Conservation (phyloP, 2,888 invertebrate species). For the Dolomedes plantarius region DNA sequence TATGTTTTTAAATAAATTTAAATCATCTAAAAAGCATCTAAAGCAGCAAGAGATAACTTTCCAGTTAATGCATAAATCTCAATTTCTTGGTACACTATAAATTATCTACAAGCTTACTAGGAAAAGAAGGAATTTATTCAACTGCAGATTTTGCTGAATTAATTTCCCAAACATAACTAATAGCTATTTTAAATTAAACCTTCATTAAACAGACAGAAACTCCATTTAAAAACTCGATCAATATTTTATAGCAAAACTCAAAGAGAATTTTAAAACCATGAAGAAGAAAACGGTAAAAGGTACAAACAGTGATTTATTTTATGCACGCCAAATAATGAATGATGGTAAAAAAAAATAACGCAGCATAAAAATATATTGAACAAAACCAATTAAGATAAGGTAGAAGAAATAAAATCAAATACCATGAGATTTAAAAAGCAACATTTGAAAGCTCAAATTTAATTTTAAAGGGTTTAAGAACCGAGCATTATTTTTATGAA, state of each 20-base stretch:
- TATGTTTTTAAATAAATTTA: too few species aligned
- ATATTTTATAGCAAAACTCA: background rate
- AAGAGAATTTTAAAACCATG: background rate
- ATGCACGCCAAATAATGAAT: background rate
- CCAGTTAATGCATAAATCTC: too few species aligned
- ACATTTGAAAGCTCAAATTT: constrained; percentile 1
- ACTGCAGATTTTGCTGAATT: background rate
- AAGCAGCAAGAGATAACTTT: too few species aligned
- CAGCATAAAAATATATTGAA: constrained; percentile 1
- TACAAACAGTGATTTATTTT: background rate
- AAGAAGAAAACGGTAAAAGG: background rate
- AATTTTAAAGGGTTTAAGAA: background rate
- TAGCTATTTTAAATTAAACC: background rate
- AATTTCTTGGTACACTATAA: background rate
- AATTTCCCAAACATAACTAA: background rate
- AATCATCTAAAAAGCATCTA: too few species aligned
- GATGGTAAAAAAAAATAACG: background rate
- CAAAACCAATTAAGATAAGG: constrained; percentile 12
- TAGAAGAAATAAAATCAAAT: constrained; percentile 6
- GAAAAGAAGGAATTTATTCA: background rate
- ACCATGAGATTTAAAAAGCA: background rate
- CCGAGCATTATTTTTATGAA: constrained; percentile 4
- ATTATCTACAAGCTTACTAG: background rate
- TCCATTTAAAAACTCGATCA: background rate
- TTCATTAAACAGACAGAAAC: background rate